Evolutionary conservation across 2,888 invertebrate genomes (phyloP).

Genomic region (Acleris emargana): DNA sequence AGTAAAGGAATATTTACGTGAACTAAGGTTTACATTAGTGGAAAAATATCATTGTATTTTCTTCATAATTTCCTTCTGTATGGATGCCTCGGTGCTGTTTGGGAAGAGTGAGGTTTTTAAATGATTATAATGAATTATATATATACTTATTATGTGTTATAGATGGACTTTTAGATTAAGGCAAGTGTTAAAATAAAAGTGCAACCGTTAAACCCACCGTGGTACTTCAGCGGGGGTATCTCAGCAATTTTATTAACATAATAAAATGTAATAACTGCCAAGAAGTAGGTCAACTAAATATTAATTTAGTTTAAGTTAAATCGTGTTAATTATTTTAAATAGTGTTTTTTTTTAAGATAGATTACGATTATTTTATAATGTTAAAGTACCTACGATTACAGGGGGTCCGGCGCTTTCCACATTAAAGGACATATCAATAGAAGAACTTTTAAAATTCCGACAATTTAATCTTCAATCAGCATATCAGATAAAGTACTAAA

Average conservation of each 20-base stretch:
- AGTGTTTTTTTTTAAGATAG: slow-evolving; percentile 71
- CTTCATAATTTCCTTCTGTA: slow-evolving; percentile 58
- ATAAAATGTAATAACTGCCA: too few species aligned
- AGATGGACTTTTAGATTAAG: background rate
- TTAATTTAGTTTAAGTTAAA: slow-evolving; percentile 69
- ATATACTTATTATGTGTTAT: slow-evolving; percentile 57
- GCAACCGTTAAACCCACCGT: too few species aligned
- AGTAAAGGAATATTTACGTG: slow-evolving; percentile 78
- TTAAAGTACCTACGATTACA: slow-evolving; percentile 64
- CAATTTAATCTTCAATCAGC: slow-evolving; percentile 46
- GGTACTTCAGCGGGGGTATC: too few species aligned
- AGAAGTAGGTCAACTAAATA: slow-evolving; percentile 34
- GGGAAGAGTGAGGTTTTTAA: slow-evolving; percentile 55
- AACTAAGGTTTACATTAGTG: slow-evolving; percentile 65
- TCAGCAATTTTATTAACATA: too few species aligned
- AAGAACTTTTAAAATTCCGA: slow-evolving; percentile 1
- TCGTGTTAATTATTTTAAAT: slow-evolving; percentile 77
- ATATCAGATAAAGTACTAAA: slow-evolving; percentile 56
- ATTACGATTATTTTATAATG: slow-evolving; percentile 78
- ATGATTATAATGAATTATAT: slow-evolving; percentile 39
- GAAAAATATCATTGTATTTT: slow-evolving; percentile 67
- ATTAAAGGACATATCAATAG: slow-evolving; percentile 61
- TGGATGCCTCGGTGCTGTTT: slow-evolving; percentile 65
- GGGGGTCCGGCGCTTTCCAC: slow-evolving; percentile 57
- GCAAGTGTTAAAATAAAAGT: too few species aligned